A percentile compares a stretch with the other conserved stretches of the same genome.
phyloP scores from a whole-genome alignment of 2,888 invertebrate species.

The Lysandra bellargus region DNA sequence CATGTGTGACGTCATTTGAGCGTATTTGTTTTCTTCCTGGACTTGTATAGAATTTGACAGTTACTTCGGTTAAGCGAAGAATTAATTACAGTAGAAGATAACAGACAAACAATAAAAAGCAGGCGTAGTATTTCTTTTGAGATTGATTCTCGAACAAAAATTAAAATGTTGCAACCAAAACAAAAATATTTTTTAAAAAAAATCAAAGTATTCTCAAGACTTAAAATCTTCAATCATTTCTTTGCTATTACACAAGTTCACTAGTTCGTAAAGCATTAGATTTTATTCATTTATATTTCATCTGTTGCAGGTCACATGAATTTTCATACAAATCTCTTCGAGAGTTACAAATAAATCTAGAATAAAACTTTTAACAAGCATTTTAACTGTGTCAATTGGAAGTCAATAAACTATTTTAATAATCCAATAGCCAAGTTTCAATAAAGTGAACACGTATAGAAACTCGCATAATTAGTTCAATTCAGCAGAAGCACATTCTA shows the following conservation, averaged over 20 bases:
- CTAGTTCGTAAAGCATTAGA: not conserved
- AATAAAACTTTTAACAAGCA: slow-evolving; percentile 14
- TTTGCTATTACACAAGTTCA: too few relatives aligned
- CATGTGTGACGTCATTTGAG: not conserved
- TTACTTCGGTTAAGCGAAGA: too few relatives aligned
- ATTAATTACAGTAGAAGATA: too few relatives aligned
- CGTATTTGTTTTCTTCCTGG: not conserved
- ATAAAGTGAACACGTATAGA: slow-evolving; percentile 4
- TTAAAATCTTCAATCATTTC: too few relatives aligned
- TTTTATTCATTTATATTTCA: not conserved
- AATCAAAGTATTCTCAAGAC: too few relatives aligned
- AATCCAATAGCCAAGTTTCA: slow-evolving; percentile 5
- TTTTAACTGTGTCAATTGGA: slow-evolving; percentile 18
- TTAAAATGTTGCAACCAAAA: too few relatives aligned
- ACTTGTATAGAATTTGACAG: not conserved
- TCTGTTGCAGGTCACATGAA: not conserved
- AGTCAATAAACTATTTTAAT: slow-evolving; percentile 16
- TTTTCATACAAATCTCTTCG: not conserved
- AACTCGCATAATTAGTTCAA: slow-evolving; percentile 9
- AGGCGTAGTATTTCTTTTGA: too few relatives aligned
- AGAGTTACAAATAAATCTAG: not conserved
- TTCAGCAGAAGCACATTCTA: not conserved
- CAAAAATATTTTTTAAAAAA: too few relatives aligned
- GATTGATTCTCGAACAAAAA: too few relatives aligned
- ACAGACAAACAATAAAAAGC: too few relatives aligned